Evolutionary conservation across 2,797 vertebrate genomes (phyloP), one percentile per base, ranked within the genome.

Genomic region (Anguilla anguilla): DNA sequence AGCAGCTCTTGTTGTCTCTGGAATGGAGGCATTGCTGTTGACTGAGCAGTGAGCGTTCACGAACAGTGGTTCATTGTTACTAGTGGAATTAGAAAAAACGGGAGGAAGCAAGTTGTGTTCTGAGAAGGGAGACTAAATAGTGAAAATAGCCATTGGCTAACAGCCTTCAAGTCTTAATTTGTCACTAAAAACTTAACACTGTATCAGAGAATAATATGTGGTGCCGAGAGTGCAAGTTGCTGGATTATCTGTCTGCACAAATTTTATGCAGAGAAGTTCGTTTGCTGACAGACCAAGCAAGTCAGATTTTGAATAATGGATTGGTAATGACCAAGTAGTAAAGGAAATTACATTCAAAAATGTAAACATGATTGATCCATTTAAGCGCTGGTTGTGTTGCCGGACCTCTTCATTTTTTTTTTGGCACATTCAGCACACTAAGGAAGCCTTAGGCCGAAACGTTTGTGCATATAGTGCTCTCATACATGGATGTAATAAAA

Each of bases 41-140:
- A 43, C 74, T 22, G 74, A 53, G 67, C 86, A 84, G 51, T 6
- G 25, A 84, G 69, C 84, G 49, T 61, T 59, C 83, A 67, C 4
- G 46, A 87, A 89, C 88, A 87, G 57, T 31, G 79, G 22, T 64
- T 86, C 69, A 85, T 81, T 87, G 87, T 88, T 86, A 74, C 0
- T 53, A 28, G 53, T 87, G 85, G 79, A 84, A 64, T 57, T 25
- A 43, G 49, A 83, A 59, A 46, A 88, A 43, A 72, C 49, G 55
- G 67, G 49, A 53, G 84, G 51, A 59, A 53, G 67, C 46, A 84
- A 86, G 69, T 22, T 77, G 3, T 84, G 85, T 87, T 13, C 84
- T 84, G 74, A 77, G 74, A 77, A 72, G 35, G 74, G 74, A 77
- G 74, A 77, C 39, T 39, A 43, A 43, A 77, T 43, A 5, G 35